Evolutionary conservation across 2,888 invertebrate species (phyloP), one percentile per base, ranked within the genome.

Genomic region (Galerucella pusilla): DNA sequence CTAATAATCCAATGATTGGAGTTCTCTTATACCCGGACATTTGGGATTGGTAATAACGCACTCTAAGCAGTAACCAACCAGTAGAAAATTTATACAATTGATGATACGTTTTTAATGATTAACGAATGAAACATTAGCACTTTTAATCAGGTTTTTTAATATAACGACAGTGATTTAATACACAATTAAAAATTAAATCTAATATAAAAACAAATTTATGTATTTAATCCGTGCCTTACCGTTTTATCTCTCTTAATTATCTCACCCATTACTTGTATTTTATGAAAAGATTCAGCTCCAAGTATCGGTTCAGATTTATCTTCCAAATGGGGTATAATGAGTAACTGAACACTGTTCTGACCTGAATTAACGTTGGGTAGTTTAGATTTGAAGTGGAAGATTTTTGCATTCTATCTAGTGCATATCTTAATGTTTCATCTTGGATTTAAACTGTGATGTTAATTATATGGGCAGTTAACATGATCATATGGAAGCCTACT

Each of bases 401-500:
- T 65, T 75, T 77, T 77, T 75, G 68, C 60, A 66, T 60, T 69
- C 59, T 54, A 71, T 72, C 70, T 74, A 76, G 67, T 63, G 70
- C 61, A 70, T 67, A 78, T 78, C 78, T 78, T 78, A 78, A 78
- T 78, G 75, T 71, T 57, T 65, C 68, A 78, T 78, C 76, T 64
- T 68, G 74, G 70, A 73, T 71, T 74, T 75, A 75, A 76, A 75
- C 67, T 72, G 67, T 73, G 68, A 75, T 76, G 76, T 78, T 77
- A 75, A 77, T 77, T 78, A 78, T 76, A 76, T 77, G 72, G 71
- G 61, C 70, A 75, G 78, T 75, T 75, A 78, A 78, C 74, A 73
- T 78, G 75, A 77, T 75, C 78, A 75, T 75, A 78, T 74, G 75
- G 64, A 74, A 70, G 71, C 45, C 45, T 57, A 77, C 80, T 75